phyloP scores from a whole-genome alignment of 2,113 vertebrate species.

The Lophius piscatorius region DNA sequence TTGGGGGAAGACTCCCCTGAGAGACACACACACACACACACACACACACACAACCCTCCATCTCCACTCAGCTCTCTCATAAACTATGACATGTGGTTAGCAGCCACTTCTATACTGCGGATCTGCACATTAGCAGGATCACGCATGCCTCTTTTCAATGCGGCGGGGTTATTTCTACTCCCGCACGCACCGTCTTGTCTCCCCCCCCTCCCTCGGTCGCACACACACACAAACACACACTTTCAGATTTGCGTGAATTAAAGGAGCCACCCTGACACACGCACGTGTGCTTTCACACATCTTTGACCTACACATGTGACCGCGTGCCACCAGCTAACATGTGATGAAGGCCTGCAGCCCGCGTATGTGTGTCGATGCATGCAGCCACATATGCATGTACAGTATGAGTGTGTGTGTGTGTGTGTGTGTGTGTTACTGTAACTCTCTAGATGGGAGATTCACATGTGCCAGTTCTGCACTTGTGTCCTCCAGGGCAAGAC shows the following conservation, averaged over 20 bases:
- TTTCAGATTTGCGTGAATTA: slow-evolving; percentile 10
- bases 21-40: slow-evolving; percentile 22
- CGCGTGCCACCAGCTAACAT: slow-evolving; percentile 39
- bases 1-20: slow-evolving; percentile 21
- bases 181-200: slow-evolving; percentile 1
- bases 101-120: slow-evolving; percentile 22
- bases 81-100: slow-evolving; percentile 29
- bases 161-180: background rate
- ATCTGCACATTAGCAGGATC: slow-evolving; percentile 19
- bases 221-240: background rate
- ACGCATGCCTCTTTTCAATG: background rate
- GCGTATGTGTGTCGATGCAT: slow-evolving; percentile 35
- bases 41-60: slow-evolving; percentile 5
- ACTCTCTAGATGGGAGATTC: slow-evolving; percentile 53
- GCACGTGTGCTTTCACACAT: slow-evolving; percentile 41
- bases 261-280: slow-evolving; percentile 19
- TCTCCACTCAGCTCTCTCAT: slow-evolving; percentile 1
- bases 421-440: slow-evolving; percentile 19
- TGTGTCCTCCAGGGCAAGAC: slow-evolving; percentile 58
- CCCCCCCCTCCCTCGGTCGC: background rate
- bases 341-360: slow-evolving; percentile 20
- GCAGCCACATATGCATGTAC: background rate
- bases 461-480: slow-evolving; percentile 58
- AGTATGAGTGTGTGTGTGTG: background rate
- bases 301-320: slow-evolving; percentile 52